Conservation (phyloP, 2,113 vertebrate species). For the Dryoscopus gambensis region DNA sequence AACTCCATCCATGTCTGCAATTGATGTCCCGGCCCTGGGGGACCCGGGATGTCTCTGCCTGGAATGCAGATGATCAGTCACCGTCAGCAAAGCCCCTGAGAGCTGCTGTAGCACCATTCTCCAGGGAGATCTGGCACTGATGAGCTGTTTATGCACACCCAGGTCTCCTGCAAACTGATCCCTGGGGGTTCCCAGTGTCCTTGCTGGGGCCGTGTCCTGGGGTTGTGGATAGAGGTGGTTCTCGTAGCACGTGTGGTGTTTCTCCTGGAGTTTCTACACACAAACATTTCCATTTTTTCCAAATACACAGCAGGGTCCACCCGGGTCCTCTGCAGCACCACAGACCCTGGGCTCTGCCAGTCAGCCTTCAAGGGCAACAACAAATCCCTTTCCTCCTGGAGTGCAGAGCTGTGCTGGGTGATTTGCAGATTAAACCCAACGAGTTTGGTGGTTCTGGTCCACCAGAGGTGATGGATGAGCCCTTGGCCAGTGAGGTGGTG, state of each 20-base stretch:
- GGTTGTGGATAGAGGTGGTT: accelerated
- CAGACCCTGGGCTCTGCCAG: background rate
- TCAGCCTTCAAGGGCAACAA: background rate
- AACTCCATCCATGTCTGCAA: background rate
- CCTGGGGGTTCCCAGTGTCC: accelerated
- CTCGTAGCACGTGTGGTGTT: accelerated
- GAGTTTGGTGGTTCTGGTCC: background rate
- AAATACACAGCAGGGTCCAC: background rate
- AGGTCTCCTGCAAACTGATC: background rate
- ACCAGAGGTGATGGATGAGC: background rate
- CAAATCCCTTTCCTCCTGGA: background rate
- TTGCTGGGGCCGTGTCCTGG: accelerated
- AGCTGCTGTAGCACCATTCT: background rate
- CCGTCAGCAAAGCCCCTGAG: accelerated
- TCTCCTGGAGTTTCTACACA: background rate
- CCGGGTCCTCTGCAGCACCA: background rate
- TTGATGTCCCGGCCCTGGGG: background rate
- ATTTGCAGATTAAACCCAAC: background rate
- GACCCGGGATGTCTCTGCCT: background rate
- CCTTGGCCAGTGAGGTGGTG: accelerated
- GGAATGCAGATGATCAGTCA: background rate
- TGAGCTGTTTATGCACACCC: accelerated
- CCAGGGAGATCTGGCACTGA: accelerated
- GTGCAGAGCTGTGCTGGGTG: background rate
- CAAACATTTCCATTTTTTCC: background rate